phyloP scores from a whole-genome alignment of 1,140 invertebrate species.

The Ceratina australensis region DNA sequence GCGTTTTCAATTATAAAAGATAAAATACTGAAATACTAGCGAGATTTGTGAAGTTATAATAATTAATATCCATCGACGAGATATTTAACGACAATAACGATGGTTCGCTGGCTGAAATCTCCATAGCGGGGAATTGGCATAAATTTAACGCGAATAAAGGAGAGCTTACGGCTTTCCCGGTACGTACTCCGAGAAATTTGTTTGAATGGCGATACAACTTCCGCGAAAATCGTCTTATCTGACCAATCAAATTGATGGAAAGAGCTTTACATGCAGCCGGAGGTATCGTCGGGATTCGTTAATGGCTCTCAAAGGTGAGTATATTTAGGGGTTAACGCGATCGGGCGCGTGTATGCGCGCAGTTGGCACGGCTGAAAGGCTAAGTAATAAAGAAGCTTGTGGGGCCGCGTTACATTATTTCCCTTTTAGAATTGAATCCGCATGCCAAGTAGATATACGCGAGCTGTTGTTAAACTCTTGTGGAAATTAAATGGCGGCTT shows the following conservation, averaged over 20 bases:
- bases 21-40: no score
- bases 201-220: not conserved
- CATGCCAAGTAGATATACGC: slow-evolving; percentile 30
- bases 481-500: slow-evolving; percentile 37
- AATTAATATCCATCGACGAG: no score
- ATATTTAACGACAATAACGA: no score
- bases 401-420: slow-evolving; percentile 37
- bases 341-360: not conserved
- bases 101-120: no score
- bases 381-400: slow-evolving; percentile 37
- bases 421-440: slow-evolving; percentile 44
- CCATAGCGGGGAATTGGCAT: no score
- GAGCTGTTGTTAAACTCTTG: slow-evolving; percentile 17
- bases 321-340: not conserved
- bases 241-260: not conserved
- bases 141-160: no score
- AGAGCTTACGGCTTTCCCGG: not conserved
- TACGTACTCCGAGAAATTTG: not conserved
- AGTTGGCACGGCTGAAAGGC: slow-evolving; percentile 24
- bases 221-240: not conserved
- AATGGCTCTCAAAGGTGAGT: slow-evolving; percentile 28
- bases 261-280: not conserved
- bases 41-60: no score
- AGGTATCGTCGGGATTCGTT: slow-evolving; percentile 24
- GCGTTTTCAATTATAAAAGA: no score